Evolutionary conservation across 1,140 invertebrate genomes (phyloP).

Genomic region (Rhynchophorus ferrugineus): DNA sequence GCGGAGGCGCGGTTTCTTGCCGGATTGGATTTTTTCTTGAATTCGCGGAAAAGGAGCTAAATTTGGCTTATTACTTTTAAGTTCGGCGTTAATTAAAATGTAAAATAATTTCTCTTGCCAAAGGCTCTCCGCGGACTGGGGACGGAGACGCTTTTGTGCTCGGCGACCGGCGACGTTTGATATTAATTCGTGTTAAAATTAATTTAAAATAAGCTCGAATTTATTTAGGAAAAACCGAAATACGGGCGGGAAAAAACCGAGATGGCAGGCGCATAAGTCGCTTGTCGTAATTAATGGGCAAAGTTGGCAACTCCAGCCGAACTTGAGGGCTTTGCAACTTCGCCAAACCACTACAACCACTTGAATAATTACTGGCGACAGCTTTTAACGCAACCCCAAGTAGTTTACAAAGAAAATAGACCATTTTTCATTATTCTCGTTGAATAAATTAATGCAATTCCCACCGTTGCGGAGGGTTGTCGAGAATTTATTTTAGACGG

Average conservation of each 20-base stretch:
- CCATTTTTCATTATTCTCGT: conserved; percentile 29
- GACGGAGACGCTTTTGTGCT: too few relatives aligned
- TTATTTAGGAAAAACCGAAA: conserved; percentile 16
- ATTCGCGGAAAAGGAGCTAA: too few relatives aligned
- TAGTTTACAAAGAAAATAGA: conserved; percentile 37
- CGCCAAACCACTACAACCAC: conserved; percentile 33
- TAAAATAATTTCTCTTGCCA: conserved; percentile 1
- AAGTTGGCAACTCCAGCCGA: conserved; percentile 34
- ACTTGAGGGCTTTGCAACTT: conserved; percentile 37
- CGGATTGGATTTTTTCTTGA: too few relatives aligned
- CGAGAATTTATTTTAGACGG: conserved; percentile 3
- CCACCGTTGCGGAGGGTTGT: conserved; percentile 2
- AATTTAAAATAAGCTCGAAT: conserved; percentile 21
- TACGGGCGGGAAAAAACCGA: conserved; percentile 8
- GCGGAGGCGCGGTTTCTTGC: too few relatives aligned
- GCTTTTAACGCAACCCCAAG: conserved; percentile 33
- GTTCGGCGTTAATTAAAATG: conserved; percentile 7
- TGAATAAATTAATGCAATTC: conserved; percentile 30
- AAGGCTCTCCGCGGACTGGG: too few relatives aligned
- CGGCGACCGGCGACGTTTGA: conserved; percentile 4
- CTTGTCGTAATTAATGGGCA: conserved; percentile 35
- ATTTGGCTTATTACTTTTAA: too few relatives aligned
- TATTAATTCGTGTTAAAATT: conserved; percentile 25
- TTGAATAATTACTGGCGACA: conserved; percentile 38
- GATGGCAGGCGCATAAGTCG: conserved; percentile 26